A percentile compares a stretch with the other conserved stretches of the same genome.
phyloP scores from a whole-genome alignment of 2,888 invertebrate species.

The Hirtodrosophila histrioides region DNA sequence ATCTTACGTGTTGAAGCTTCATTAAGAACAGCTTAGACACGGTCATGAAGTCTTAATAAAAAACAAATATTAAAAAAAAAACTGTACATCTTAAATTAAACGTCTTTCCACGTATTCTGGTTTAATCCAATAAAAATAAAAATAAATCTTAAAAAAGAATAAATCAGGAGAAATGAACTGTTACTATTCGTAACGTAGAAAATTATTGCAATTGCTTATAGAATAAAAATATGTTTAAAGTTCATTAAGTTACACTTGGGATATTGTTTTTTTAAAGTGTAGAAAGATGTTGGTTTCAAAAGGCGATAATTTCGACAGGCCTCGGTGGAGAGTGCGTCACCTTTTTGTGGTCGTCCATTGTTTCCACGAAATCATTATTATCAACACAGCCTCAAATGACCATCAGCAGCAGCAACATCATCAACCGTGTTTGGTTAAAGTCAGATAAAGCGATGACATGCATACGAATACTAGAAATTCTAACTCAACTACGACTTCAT shows the following conservation, averaged over 20 bases:
- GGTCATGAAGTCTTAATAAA: constrained; percentile 12
- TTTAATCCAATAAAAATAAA: too few relatives aligned
- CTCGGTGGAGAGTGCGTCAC: constrained; percentile 40
- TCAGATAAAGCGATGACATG: constrained; percentile 14
- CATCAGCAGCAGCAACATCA: constrained; percentile 6
- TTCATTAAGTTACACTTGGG: not conserved
- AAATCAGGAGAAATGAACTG: too few relatives aligned
- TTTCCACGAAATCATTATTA: constrained; percentile 45
- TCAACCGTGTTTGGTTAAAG: constrained; percentile 6
- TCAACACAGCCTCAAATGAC: constrained; percentile 17
- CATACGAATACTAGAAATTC: constrained; percentile 4
- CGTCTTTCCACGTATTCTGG: too few relatives aligned
- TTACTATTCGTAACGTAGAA: too few relatives aligned
- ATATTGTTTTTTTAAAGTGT: constrained; percentile 30
- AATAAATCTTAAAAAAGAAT: too few relatives aligned
- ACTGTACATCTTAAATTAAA: too few relatives aligned
- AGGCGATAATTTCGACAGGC: constrained; percentile 19
- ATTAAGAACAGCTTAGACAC: constrained; percentile 25
- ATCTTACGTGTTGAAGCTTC: constrained; percentile 17
- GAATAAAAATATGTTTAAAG: too few relatives aligned
- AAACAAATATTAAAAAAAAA: not conserved
- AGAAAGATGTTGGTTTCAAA: constrained; percentile 1
- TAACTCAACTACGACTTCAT: not conserved
- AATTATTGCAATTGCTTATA: too few relatives aligned
- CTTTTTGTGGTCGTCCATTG: constrained; percentile 22